Percentiles rank a stretch among this genome's conserved stretches.
These are phyloP conservation scores for Metellina segmentata DNA, from an alignment of 2,888 invertebrate genomes.

Conservation along the genomic window DNA sequence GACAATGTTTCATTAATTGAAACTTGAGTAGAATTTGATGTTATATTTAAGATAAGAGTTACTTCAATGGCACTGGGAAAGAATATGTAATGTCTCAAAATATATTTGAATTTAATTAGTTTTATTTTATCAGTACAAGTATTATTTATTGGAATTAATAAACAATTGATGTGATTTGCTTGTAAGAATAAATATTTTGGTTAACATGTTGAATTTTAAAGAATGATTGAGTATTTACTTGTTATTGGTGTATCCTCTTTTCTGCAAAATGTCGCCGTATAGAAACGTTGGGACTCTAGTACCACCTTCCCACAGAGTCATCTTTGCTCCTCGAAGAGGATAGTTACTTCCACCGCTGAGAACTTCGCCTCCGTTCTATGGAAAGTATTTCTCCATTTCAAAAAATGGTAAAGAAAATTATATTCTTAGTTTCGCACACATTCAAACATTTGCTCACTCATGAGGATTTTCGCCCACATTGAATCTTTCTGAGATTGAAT, in stretches of 20 bases:
- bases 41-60: too few species aligned
- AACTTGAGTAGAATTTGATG: too few species aligned
- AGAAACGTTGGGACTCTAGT: constrained; percentile 82
- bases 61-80: too few species aligned
- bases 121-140: too few species aligned
- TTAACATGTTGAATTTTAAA: background rate
- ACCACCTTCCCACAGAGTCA: constrained; percentile 82
- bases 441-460: too few species aligned
- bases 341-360: constrained; percentile 80
- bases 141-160: too few species aligned
- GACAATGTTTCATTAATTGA: too few species aligned
- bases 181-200: background rate
- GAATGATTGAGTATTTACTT: constrained; percentile 77
- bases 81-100: too few species aligned
- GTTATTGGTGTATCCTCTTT: constrained; percentile 78
- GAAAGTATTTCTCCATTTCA: background rate
- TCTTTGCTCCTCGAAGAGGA: constrained; percentile 82
- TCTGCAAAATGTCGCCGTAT: constrained; percentile 80
- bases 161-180: too few species aligned
- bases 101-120: too few species aligned
- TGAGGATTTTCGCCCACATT: too few species aligned
- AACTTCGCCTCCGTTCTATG: constrained; percentile 77
- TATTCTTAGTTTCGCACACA: background rate
- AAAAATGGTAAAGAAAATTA: background rate
- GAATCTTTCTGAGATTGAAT: too few species aligned